Evolutionary conservation across 2,797 vertebrate species (phyloP).

Genomic region (Tiaroga cobitis): DNA sequence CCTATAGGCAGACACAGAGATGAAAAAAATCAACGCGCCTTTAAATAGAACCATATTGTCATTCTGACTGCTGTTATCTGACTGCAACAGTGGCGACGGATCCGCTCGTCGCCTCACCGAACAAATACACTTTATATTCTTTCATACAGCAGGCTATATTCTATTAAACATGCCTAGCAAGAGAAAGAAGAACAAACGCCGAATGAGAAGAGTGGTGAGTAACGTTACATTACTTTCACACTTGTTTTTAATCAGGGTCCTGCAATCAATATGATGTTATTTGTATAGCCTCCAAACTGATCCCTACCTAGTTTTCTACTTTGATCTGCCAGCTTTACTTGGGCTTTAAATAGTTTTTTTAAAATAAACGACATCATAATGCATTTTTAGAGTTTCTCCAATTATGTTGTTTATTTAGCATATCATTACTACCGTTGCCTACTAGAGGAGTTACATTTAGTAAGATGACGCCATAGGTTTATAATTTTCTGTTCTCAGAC

Average conservation of each 20-base stretch:
- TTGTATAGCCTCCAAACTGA: background rate
- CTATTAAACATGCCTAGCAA: constrained; percentile 77
- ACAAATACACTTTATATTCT: constrained; percentile 11
- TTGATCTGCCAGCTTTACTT: too few relatives aligned
- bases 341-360: too few relatives aligned
- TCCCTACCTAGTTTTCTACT: background rate
- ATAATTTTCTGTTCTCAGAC: background rate
- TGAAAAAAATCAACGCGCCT: constrained; percentile 54
- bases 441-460: background rate
- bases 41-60: constrained; percentile 67
- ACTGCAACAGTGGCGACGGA: constrained; percentile 40
- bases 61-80: constrained; percentile 28
- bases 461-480: background rate
- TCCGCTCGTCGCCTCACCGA: background rate
- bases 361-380: background rate
- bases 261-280: background rate
- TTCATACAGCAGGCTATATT: background rate
- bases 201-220: constrained; percentile 77
- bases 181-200: constrained; percentile 80
- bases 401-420: background rate
- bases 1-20: constrained; percentile 66
- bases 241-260: background rate
- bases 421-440: too few relatives aligned
- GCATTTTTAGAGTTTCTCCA: background rate
- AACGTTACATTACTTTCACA: constrained; percentile 29